Conservation (phyloP, 2,797 vertebrate species). For the Somateria mollissima region DNA sequence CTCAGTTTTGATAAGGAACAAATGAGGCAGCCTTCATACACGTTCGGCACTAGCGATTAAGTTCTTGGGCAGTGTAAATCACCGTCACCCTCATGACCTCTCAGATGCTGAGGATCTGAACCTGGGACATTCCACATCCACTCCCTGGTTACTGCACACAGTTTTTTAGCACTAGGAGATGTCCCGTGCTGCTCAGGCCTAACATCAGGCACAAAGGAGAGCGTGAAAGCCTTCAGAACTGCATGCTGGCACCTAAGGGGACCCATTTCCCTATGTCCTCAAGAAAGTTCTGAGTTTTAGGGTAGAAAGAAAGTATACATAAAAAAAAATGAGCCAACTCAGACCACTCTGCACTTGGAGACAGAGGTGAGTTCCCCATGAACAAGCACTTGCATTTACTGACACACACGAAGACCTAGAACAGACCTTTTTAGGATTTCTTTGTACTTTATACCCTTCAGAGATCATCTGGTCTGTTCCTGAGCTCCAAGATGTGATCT, state of each 20-base stretch:
- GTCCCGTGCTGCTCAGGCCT: neutral
- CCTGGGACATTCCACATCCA: neutral
- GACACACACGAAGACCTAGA: neutral
- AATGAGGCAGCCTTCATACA: constrained; percentile 32
- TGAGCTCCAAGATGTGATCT: rapidly evolving
- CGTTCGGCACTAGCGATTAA: neutral
- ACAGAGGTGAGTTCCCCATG: neutral
- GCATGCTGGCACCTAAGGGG: neutral
- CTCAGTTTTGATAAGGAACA: constrained; percentile 54
- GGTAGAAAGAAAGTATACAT: neutral
- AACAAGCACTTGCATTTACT: neutral
- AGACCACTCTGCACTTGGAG: neutral
- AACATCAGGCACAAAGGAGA: neutral
- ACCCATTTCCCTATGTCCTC: neutral
- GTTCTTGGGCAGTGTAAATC: neutral
- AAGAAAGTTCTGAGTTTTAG: neutral
- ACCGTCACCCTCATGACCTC: neutral
- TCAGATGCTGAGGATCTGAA: neutral
- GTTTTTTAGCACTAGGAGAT: too few relatives aligned
- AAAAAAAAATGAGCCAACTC: neutral
- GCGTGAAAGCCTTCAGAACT: neutral
- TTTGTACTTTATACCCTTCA: neutral
- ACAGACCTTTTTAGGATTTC: neutral
- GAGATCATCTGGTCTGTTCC: neutral
- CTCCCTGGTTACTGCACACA: neutral